These are phyloP conservation scores for Octopus bimaculoides DNA, from an alignment of 1,140 invertebrate genomes.

Conservation along the genomic window DNA sequence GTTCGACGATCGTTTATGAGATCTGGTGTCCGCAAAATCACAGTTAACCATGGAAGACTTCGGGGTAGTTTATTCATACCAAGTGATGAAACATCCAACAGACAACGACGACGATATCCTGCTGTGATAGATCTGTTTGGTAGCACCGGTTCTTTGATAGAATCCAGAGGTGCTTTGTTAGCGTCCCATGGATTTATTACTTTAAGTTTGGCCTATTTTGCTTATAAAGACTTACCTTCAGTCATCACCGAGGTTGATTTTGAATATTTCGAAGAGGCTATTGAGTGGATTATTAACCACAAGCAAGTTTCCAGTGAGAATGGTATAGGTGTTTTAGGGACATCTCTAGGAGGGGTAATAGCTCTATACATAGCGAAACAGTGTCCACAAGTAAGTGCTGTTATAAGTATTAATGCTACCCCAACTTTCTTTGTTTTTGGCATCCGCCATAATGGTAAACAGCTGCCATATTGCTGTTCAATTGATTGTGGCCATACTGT, in stretches of 20 bases:
- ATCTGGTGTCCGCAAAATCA: slow-evolving; percentile 21
- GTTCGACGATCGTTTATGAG: background rate
- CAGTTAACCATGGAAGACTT: slow-evolving; percentile 23
- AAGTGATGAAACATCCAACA: background rate
- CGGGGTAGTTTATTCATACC: slow-evolving; percentile 29
- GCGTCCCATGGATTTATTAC: slow-evolving; percentile 42
- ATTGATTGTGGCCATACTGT: background rate
- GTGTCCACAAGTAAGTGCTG: slow-evolving; percentile 24
- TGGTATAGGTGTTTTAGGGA: slow-evolving; percentile 29
- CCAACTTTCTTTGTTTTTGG: background rate
- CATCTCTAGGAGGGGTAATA: slow-evolving; percentile 31
- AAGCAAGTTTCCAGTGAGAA: slow-evolving; percentile 12
- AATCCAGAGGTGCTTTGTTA: slow-evolving; percentile 41
- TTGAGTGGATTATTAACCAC: slow-evolving; percentile 27
- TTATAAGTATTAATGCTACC: slow-evolving; percentile 30
- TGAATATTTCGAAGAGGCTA: slow-evolving; percentile 27
- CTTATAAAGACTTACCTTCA: slow-evolving; percentile 38
- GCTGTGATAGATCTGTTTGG: slow-evolving; percentile 52
- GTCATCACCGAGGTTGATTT: background rate
- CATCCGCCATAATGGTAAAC: background rate
- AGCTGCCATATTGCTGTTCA: background rate
- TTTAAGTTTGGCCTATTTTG: slow-evolving; percentile 38
- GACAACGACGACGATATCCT: slow-evolving; percentile 26
- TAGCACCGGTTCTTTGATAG: slow-evolving; percentile 33
- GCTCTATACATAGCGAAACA: slow-evolving; percentile 23